phyloP scores from a whole-genome alignment of 2,797 vertebrate genomes.

The Acanthurus leucopareius region DNA sequence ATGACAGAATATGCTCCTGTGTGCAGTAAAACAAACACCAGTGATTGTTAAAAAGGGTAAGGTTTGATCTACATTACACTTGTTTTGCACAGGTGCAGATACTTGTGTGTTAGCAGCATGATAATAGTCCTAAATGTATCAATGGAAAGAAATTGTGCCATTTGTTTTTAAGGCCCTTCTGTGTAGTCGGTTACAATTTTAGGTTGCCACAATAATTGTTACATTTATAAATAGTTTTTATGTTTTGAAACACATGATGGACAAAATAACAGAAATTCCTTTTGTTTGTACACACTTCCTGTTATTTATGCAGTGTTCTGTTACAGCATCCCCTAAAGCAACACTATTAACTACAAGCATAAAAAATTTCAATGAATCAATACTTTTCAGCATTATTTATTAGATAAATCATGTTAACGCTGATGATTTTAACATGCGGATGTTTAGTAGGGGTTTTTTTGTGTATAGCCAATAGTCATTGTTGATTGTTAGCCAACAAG shows the following conservation, averaged over 20 bases:
- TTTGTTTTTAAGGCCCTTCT: background rate
- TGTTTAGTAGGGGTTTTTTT: background rate
- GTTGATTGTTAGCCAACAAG: no score
- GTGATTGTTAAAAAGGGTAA: slow-evolving; percentile 65
- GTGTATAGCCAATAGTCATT: no score
- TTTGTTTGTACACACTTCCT: background rate
- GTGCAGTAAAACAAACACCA: slow-evolving; percentile 73
- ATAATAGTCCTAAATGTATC: background rate
- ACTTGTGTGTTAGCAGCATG: background rate
- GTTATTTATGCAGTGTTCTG: no score
- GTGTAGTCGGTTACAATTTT: background rate
- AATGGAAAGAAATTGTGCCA: background rate
- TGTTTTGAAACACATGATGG: background rate
- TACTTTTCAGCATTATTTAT: background rate
- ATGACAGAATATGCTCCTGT: slow-evolving; percentile 66
- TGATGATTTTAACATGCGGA: background rate
- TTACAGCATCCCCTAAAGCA: no score
- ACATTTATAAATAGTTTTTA: background rate
- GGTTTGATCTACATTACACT: slow-evolving; percentile 26
- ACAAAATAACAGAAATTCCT: slow-evolving; percentile 1
- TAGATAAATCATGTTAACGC: background rate
- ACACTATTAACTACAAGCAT: background rate
- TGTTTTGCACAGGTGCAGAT: slow-evolving; percentile 2
- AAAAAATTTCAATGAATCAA: background rate
- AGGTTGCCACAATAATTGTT: background rate